Evolutionary conservation across 64 coral and sea anemone species (phyloP), one percentile per base, ranked within the genome.

Genomic region (Pachyseris speciosa): DNA sequence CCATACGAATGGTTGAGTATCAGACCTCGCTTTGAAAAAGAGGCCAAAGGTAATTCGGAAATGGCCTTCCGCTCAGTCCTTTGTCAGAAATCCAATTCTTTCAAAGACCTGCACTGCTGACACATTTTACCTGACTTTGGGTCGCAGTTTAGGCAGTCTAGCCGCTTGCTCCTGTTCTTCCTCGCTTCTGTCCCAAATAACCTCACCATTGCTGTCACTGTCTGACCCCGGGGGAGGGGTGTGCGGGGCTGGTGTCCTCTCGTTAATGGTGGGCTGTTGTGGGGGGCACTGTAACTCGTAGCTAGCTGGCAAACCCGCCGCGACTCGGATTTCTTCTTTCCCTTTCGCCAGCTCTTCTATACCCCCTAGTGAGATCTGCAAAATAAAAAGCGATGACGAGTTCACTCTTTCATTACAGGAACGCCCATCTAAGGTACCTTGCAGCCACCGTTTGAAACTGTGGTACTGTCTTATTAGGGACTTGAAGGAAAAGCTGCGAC

Each of bases 121-220:
- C 15, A 0, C 26, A 9, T 36, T 45, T 22, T 64, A 91, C 89
- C 93, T 89, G 59, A 94, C 93, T 94, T 94, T 94, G 16, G 93
- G 93, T 12, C 84, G 74, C 38, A 83, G 93, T 67, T 73, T 63
- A 0, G 93, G 93, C 33, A 31, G 83, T 6, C 64, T 91, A 10
- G 43, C 42, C 11, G 34, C 38, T 11, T 80, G 59, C 53, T 76
- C 68, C 17, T 85, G 58, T 33, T 80, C 49, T 8, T 64, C 70
- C n/a, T 69, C 69, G 63, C 71, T 52, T 24, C 78, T 86, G 28
- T 71, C 52, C 42, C 43, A 48, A 19, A 75, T 39, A 22, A 68
- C 69, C 19, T 63, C 38, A 17, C 58, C 64, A 55, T 63, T 79
- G 3, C 78, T 78, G 5, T 84, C 86, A 78, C 84, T 90, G 17